Percentiles rank a stretch among this genome's conserved stretches.
Evolutionary conservation across 2,797 vertebrate genomes (phyloP).

Genomic region (Echiichthys vipera): DNA sequence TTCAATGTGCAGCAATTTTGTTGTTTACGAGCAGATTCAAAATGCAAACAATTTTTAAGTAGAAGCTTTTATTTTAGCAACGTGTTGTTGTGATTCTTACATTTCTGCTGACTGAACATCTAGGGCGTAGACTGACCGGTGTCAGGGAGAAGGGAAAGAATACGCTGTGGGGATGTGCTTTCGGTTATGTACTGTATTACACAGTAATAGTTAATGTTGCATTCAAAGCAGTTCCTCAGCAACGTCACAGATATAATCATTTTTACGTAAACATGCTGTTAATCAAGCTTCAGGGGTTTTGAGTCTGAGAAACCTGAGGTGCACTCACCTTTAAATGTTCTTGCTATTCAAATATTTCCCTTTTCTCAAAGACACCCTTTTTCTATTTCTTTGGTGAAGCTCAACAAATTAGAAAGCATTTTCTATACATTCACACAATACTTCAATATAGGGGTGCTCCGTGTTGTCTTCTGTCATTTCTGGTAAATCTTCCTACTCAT

Average conservation of each 20-base stretch:
- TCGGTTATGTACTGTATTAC: background rate
- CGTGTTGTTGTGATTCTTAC: background rate
- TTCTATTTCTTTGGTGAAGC: background rate
- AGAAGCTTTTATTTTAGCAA: conserved; percentile 1
- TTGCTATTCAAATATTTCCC: background rate
- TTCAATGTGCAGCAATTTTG: background rate
- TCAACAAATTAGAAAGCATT: background rate
- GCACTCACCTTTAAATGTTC: background rate
- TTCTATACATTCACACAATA: background rate
- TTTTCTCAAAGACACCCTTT: background rate
- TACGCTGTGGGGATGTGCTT: conserved; percentile 11
- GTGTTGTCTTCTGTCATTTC: background rate
- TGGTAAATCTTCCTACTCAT: background rate
- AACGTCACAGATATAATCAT: background rate
- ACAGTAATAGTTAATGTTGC: background rate
- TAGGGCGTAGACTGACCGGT: conserved; percentile 5
- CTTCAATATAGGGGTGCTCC: too few relatives aligned
- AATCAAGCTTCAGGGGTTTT: background rate
- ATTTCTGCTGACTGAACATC: conserved; percentile 37
- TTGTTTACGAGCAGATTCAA: background rate
- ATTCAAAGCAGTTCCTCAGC: background rate
- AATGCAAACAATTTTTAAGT: background rate
- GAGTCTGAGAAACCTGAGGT: conserved; percentile 2
- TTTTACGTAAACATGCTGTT: background rate
- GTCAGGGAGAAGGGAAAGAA: conserved; percentile 6